A percentile compares a stretch with the other conserved stretches of the same genome.
phyloP scores from a whole-genome alignment of 2,797 vertebrate genomes.

The Tenualosa thibaudeaui region DNA sequence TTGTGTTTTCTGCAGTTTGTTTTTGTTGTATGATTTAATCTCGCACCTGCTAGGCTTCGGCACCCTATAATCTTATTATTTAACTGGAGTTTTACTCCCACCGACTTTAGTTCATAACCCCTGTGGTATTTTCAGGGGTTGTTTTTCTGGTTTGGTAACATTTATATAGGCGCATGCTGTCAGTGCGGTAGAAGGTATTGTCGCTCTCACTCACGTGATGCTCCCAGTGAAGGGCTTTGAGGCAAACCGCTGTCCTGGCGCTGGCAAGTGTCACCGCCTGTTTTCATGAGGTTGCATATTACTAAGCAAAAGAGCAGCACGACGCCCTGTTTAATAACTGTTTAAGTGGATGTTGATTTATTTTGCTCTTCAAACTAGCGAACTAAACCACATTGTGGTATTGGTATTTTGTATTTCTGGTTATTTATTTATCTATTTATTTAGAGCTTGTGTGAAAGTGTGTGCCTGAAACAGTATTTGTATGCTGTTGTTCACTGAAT shows the following conservation, averaged over 20 bases:
- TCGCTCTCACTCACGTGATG: conserved; percentile 11
- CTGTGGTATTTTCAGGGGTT: not conserved
- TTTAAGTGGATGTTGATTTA: not conserved
- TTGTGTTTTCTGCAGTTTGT: not conserved
- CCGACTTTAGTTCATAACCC: not conserved
- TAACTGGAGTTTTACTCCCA: not conserved
- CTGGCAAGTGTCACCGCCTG: conserved; percentile 7
- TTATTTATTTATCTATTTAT: too few species aligned
- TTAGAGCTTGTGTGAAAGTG: too few species aligned
- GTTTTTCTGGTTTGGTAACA: conserved; percentile 24
- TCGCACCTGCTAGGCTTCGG: not conserved
- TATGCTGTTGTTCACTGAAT: too few species aligned
- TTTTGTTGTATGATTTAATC: not conserved
- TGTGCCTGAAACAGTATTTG: too few species aligned
- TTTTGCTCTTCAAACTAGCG: not conserved
- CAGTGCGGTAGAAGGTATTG: conserved; percentile 12
- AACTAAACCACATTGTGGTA: not conserved
- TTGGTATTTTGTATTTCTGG: not conserved
- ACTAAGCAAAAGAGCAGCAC: conserved; percentile 50
- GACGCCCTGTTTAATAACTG: not conserved
- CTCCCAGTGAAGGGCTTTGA: conserved; percentile 7
- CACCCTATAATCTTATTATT: not conserved
- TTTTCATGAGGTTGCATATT: conserved; percentile 21
- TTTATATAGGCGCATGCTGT: not conserved
- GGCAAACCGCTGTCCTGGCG: conserved; percentile 18